Percentiles rank a stretch among this genome's conserved stretches.
These are phyloP conservation scores for Neocrepidodera transversa DNA, from an alignment of 2,888 invertebrate genomes.

Conservation along the genomic window DNA sequence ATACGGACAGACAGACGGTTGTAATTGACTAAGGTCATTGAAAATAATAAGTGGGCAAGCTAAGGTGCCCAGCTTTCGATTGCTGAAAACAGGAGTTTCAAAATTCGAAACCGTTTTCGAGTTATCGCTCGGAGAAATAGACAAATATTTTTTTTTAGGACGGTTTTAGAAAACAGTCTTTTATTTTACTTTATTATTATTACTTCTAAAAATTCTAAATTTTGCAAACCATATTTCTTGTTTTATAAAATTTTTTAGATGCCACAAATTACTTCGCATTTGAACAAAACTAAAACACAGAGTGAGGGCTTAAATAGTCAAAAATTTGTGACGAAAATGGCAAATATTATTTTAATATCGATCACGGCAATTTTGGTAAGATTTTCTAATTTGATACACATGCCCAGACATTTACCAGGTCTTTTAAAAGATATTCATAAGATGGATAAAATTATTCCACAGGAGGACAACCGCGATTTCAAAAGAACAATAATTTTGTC, in stretches of 20 bases:
- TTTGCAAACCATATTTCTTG: too few relatives aligned
- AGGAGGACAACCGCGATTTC: constrained; percentile 21
- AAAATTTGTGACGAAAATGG: constrained; percentile 39
- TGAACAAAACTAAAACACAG: constrained; percentile 6
- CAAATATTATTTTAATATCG: constrained; percentile 37
- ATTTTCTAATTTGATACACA: constrained; percentile 24
- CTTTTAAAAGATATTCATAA: constrained; percentile 24
- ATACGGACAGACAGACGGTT: too few relatives aligned
- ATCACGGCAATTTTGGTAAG: constrained; percentile 28
- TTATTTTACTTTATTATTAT: too few relatives aligned
- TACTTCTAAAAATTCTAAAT: too few relatives aligned
- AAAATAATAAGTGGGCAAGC: too few relatives aligned
- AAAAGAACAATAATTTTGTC: constrained; percentile 29
- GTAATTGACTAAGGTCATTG: too few relatives aligned
- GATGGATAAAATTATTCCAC: constrained; percentile 17
- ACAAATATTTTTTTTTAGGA: too few relatives aligned
- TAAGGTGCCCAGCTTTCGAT: too few relatives aligned
- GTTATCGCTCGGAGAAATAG: too few relatives aligned
- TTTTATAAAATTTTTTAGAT: constrained; percentile 17
- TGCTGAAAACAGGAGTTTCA: too few relatives aligned
- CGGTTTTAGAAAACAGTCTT: too few relatives aligned
- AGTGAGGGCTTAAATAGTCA: constrained; percentile 24
- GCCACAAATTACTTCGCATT: constrained; percentile 12
- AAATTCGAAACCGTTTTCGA: too few relatives aligned
- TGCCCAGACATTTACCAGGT: constrained; percentile 26